Evolutionary conservation across 2,113 vertebrate genomes (phyloP).

Genomic region (Chauna torquata): DNA sequence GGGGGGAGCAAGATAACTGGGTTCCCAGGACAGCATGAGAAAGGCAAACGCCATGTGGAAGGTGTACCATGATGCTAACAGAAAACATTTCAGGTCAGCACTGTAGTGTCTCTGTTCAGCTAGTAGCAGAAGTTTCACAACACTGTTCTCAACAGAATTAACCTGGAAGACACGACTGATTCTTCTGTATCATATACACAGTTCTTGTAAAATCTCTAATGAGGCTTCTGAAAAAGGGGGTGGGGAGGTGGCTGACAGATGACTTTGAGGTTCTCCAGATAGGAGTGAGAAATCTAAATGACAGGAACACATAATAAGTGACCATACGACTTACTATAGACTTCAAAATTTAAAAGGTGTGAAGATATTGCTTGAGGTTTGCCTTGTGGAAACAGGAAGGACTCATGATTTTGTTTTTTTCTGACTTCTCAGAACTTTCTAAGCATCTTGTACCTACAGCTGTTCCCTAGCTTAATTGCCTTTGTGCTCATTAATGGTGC

Average conservation of each 20-base stretch:
- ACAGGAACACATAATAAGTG: neutral
- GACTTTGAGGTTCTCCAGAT: neutral
- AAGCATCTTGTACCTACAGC: neutral
- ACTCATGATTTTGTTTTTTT: neutral
- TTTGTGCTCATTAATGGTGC: neutral
- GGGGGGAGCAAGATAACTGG: neutral
- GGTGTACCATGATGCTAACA: neutral
- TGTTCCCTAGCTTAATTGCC: neutral
- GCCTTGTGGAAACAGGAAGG: neutral
- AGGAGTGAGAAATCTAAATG: neutral
- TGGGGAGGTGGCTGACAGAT: neutral
- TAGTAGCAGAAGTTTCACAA: neutral
- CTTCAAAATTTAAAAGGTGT: neutral
- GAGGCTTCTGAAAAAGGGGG: neutral
- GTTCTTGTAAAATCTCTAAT: neutral
- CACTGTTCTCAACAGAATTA: neutral
- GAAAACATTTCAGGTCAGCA: neutral
- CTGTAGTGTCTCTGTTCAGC: neutral
- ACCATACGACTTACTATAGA: neutral
- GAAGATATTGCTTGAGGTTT: neutral
- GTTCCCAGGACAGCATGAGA: neutral
- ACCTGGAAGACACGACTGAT: neutral
- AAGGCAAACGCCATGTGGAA: neutral
- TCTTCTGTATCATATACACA: neutral
- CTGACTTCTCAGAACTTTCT: neutral